Percentiles rank a stretch among this genome's conserved stretches.
phyloP scores from a whole-genome alignment of 2,113 vertebrate genomes.

The Fulmarus glacialis region DNA sequence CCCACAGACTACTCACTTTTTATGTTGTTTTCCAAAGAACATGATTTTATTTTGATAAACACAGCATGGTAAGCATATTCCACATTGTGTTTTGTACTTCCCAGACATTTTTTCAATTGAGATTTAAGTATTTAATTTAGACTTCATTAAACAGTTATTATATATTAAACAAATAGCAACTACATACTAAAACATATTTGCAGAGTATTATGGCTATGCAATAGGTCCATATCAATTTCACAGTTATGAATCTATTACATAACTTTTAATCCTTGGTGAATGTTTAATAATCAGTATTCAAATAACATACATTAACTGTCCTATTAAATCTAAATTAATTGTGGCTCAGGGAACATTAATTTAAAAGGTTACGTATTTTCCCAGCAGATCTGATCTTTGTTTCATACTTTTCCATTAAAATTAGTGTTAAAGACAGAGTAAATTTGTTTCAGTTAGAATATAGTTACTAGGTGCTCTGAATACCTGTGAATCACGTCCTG shows the following conservation, averaged over 20 bases:
- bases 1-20: not conserved
- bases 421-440: conserved; percentile 48
- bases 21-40: not conserved
- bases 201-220: not conserved
- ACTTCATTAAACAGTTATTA: conserved; percentile 54
- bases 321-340: conserved; percentile 77
- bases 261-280: conserved; percentile 64
- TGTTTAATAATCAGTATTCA: conserved; percentile 71
- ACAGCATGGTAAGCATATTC: not conserved
- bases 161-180: conserved; percentile 56
- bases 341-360: conserved; percentile 70
- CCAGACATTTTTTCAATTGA: not conserved
- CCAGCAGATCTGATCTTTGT: conserved; percentile 67
- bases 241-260: conserved; percentile 56
- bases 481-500: conserved; percentile 34
- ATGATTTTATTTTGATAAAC: not conserved
- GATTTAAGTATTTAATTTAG: conserved; percentile 54
- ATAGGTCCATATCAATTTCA: conserved; percentile 37
- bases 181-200: conserved; percentile 58
- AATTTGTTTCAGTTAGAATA: conserved; percentile 61
- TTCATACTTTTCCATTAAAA: conserved; percentile 65
- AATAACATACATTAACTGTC: conserved; percentile 70
- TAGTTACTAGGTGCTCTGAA: conserved; percentile 23
- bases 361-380: conserved; percentile 72
- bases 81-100: not conserved